A percentile compares a stretch with the other conserved stretches of the same genome.
Conservation (phyloP, 2,797 vertebrate genomes). For the Valencia hispanica region DNA sequence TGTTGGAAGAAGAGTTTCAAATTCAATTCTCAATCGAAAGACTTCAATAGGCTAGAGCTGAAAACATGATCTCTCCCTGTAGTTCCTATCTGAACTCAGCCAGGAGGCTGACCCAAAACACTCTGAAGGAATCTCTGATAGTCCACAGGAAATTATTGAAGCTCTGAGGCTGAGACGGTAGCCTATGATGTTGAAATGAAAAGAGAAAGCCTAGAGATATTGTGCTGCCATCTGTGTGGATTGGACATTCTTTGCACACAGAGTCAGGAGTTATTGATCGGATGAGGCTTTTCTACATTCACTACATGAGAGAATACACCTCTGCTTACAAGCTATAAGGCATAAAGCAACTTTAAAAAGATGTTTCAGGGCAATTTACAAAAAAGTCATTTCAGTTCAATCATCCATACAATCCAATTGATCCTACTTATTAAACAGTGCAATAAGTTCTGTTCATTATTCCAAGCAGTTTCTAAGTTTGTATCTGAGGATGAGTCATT, state of each 20-base stretch:
- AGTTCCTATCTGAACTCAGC: background rate
- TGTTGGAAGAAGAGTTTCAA: background rate
- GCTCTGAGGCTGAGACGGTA: too few species aligned
- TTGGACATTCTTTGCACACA: background rate
- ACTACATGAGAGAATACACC: background rate
- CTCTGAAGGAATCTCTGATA: background rate
- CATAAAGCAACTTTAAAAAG: background rate
- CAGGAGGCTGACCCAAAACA: background rate
- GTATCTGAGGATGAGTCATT: too few species aligned
- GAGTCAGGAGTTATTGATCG: background rate
- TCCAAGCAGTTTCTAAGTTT: too few species aligned
- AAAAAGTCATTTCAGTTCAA: too few species aligned
- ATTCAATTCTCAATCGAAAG: background rate
- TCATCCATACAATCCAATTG: too few species aligned
- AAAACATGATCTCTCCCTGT: background rate
- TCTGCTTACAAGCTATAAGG: background rate
- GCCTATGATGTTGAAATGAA: background rate
- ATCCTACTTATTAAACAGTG: too few species aligned
- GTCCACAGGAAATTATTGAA: slow-evolving; percentile 1
- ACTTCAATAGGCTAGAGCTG: background rate
- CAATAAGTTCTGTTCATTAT: too few species aligned
- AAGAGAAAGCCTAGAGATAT: background rate
- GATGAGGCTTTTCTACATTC: too few species aligned
- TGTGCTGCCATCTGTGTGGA: background rate
- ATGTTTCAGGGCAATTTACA: too few species aligned